Evolutionary conservation across 1,140 invertebrate species (phyloP), one percentile per base, ranked within the genome.

Genomic region (Drosophila sucinea): DNA sequence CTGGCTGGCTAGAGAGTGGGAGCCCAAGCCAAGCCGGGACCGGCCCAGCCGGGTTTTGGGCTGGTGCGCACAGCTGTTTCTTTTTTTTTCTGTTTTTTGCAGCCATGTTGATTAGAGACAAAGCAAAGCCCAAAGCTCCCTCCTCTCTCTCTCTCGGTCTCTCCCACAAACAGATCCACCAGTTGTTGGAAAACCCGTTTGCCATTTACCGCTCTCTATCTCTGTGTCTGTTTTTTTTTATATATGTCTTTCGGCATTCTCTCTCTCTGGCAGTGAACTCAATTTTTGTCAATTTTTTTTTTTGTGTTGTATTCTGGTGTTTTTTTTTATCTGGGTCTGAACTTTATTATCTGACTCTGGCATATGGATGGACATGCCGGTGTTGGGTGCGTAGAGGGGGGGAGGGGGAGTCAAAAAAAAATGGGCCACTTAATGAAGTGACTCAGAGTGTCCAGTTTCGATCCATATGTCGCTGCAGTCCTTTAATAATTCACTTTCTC

Each of bases 231-330:
- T 27, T 61, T 30, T 41, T 17, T 23, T 65, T 30, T 67, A 7
- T 27, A 6, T 41, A n/a, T 41, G n/a, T 41, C 11, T 17, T 2
- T 57, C 11, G 41, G 4, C 17, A 32, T 10, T 27, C 33, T 61
- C 44, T 44, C 67, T 66, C 60, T 56, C 41, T 68, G 61, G 41
- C 67, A 67, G 63, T 86, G 83, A 86, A 86, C 83, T 87, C 83
- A 87, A 83, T 86, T 86, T 86, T 86, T 86, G 83, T 86, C 76
- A 89, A 83, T 86, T 86, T 51, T 76, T 86, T 83, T 81, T 82
- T 81, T 74, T 60, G 58, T 65, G 69, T 73, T 71, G 60, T 68
- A 79, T 84, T 84, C 74, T 86, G 68, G 51, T 73, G 33, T 74
- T 63, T 58, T 57, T 60, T 40, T 54, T 72, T 25, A 33, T 61